Evolutionary conservation across 2,113 vertebrate genomes (phyloP), one percentile per base, ranked within the genome.

Genomic region (Upupa epops): DNA sequence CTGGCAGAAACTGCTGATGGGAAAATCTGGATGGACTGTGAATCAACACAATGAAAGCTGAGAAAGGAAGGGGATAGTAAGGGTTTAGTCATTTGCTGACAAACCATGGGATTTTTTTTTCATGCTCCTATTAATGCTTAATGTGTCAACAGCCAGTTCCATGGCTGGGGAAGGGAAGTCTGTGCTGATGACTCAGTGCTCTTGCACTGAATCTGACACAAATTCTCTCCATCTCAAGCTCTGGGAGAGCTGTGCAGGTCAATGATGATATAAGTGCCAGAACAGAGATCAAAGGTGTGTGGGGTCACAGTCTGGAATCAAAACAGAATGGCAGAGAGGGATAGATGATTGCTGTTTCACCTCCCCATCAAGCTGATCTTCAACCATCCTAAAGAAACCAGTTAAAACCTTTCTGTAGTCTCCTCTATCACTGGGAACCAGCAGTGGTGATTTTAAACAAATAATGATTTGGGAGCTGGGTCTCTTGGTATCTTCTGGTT

Each of bases 31-130:
- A 78, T 92, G 83, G 66, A 48, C 71, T 83, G 25, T 75, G 79
- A 94, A 88, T 92, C 74, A 83, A 73, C 88, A 81, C 77, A 70
- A 79, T 70, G 83, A 73, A 94, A 90, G 86, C 86, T 77, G 77
- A 82, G 94, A 93, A 90, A 85, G 60, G 86, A 94, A 91, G 28
- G 73, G 74, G 72, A 83, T 94, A 54, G 83, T 88, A 76, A 84
- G 29, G 59, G 63, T 94, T 90, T 88, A 86, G 77, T 94, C 36
- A 89, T 75, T 93, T 87, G 74, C 88, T 95, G 93, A 92, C 63
- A 93, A 93, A 89, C 34, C 36, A 75, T 28, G 51, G 55, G 34
- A 32, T 79, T 78, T 70, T 70, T 63, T 76, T 65, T 72, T 25
- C 6, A 5, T 45, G 74, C 71, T 89, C 90, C 78, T 85, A 36